phyloP scores from a whole-genome alignment of 2,113 vertebrate species.

The Galemys pyrenaicus region DNA sequence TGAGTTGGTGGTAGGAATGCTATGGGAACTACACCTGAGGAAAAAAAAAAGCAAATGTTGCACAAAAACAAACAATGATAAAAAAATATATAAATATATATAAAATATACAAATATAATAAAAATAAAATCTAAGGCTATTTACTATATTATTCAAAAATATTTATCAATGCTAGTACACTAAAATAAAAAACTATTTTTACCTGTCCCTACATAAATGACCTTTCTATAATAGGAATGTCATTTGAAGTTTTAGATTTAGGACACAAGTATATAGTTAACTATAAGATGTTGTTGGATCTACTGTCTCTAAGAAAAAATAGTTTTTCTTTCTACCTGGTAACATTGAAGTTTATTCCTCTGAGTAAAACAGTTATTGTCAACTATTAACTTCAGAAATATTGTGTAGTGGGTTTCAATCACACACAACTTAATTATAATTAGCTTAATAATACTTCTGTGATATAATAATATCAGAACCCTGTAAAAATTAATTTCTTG shows the following conservation, averaged over 20 bases:
- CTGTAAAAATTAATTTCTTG: not conserved
- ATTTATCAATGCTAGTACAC: not conserved
- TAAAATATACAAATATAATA: no score
- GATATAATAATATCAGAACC: not conserved
- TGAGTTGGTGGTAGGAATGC: no score
- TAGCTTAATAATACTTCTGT: not conserved
- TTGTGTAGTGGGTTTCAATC: not conserved
- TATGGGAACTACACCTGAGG: no score
- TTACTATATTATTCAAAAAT: not conserved
- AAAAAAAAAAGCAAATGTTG: no score
- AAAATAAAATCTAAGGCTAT: not conserved
- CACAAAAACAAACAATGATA: no score
- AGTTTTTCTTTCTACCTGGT: not conserved
- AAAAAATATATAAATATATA: no score
- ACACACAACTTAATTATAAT: not conserved
- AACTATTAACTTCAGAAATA: not conserved
- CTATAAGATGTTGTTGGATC: not conserved
- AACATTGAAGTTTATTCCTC: not conserved
- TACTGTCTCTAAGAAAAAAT: not conserved
- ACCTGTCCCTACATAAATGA: not conserved
- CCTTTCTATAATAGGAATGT: not conserved
- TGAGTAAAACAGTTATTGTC: not conserved
- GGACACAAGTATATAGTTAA: not conserved
- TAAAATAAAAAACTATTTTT: not conserved
- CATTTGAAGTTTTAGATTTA: not conserved